A percentile compares a stretch with the other conserved stretches of the same genome.
Evolutionary conservation across 2,113 vertebrate genomes (phyloP).

Genomic region (Riparia riparia): DNA sequence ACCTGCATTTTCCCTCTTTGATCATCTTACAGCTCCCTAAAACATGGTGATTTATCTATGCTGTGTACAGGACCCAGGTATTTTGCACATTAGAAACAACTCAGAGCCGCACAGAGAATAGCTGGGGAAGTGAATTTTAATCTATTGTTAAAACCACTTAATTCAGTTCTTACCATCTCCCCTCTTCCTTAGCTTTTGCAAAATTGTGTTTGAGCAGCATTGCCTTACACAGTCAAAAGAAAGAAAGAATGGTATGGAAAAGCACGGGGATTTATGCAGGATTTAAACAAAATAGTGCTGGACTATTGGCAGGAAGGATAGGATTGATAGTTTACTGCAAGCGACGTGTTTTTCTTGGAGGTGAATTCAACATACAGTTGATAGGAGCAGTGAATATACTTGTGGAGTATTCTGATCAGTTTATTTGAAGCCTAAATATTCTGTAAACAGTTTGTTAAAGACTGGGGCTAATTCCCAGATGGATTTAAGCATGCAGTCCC

Average conservation of each 20-base stretch:
- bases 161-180: conserved; percentile 25
- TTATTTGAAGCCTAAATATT: background rate
- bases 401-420: background rate
- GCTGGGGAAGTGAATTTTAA: conserved; percentile 24
- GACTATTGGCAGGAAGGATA: background rate
- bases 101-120: background rate
- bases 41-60: conserved; percentile 25
- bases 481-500: background rate
- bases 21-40: conserved; percentile 38
- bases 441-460: background rate
- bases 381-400: background rate
- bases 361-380: background rate
- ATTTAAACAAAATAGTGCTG: background rate
- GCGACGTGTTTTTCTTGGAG: background rate
- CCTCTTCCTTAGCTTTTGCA: background rate
- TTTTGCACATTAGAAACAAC: conserved; percentile 30
- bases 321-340: background rate
- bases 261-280: background rate
- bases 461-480: background rate
- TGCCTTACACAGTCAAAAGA: background rate
- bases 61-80: conserved; percentile 16
- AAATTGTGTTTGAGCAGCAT: background rate
- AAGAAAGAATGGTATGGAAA: background rate
- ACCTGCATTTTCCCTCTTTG: conserved; percentile 40
- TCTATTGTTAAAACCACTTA: conserved; percentile 48